phyloP scores from a whole-genome alignment of 2,888 invertebrate genomes.

The Agrochola circellaris region DNA sequence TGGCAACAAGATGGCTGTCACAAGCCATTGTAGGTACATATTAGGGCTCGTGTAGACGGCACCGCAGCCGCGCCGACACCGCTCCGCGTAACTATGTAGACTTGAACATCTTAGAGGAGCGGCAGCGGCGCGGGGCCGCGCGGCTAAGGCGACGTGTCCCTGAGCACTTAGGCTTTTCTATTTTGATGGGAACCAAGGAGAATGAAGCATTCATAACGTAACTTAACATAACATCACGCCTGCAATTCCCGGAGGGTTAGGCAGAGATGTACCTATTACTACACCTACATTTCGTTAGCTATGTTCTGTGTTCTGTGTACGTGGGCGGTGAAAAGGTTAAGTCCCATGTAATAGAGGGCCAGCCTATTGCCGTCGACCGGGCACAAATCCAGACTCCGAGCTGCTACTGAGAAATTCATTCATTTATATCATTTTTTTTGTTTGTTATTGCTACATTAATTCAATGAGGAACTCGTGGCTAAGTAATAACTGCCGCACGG shows the following conservation, averaged over 20 bases:
- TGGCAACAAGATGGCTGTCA: neutral
- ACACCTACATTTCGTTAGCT: neutral
- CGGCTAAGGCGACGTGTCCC: too few relatives aligned
- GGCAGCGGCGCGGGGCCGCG: too few relatives aligned
- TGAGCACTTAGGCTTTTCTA: neutral
- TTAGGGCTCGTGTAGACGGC: too few relatives aligned
- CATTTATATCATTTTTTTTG: neutral
- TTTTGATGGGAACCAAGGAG: neutral
- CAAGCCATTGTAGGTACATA: neutral
- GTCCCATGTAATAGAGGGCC: neutral
- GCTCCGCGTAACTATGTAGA: too few relatives aligned
- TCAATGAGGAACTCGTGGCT: neutral
- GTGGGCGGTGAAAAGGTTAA: too few relatives aligned
- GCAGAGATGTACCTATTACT: neutral
- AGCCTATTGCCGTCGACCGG: neutral
- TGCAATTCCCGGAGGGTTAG: neutral
- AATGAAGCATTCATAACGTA: neutral
- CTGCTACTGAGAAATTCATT: neutral
- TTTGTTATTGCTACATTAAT: too few relatives aligned
- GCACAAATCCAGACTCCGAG: neutral
- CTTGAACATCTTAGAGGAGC: too few relatives aligned
- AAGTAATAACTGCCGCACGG: too few relatives aligned
- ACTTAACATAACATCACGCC: neutral
- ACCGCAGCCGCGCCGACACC: too few relatives aligned
- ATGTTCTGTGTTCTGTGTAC: too few relatives aligned